These are phyloP conservation scores for Diprion similis DNA, from an alignment of 1,140 invertebrate genomes.

Conservation along the genomic window DNA sequence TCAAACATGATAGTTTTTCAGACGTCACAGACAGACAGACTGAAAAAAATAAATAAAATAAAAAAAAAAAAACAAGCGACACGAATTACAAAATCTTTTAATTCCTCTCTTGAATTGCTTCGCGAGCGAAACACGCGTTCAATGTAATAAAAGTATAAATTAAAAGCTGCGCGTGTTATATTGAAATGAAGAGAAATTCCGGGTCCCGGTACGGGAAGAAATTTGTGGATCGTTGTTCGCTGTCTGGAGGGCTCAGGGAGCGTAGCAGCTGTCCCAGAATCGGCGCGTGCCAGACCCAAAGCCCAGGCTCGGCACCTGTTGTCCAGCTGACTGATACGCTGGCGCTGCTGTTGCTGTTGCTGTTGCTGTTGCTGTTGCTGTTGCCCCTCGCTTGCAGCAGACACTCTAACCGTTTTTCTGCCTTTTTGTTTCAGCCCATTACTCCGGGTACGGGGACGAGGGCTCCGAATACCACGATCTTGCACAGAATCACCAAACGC, in stretches of 20 bases:
- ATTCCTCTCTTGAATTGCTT: too few species aligned
- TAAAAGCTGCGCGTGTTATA: too few species aligned
- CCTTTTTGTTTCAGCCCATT: slow-evolving; percentile 46
- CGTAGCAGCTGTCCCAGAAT: slow-evolving; percentile 36
- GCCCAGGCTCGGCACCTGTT: slow-evolving; percentile 54
- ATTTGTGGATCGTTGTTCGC: slow-evolving; percentile 5
- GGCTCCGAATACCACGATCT: slow-evolving; percentile 76
- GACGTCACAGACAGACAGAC: too few species aligned
- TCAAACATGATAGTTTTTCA: too few species aligned
- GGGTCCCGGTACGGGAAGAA: not conserved
- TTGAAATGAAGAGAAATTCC: too few species aligned
- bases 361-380: not conserved
- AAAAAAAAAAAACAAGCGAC: too few species aligned
- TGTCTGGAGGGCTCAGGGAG: not conserved
- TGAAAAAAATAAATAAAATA: too few species aligned
- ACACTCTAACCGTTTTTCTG: slow-evolving; percentile 11
- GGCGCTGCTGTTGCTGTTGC: slow-evolving; percentile 30
- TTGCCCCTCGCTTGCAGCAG: not conserved
- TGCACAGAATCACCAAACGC: slow-evolving; percentile 64
- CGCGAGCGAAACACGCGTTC: too few species aligned
- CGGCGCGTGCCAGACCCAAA: slow-evolving; percentile 52
- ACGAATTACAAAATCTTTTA: too few species aligned
- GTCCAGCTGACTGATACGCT: slow-evolving; percentile 58
- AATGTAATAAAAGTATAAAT: too few species aligned
- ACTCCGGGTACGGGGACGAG: slow-evolving; percentile 66